A percentile compares a stretch with the other conserved stretches of the same genome.
phyloP scores from a whole-genome alignment of 2,113 vertebrate genomes.

The Forbesichthys papilliferus region DNA sequence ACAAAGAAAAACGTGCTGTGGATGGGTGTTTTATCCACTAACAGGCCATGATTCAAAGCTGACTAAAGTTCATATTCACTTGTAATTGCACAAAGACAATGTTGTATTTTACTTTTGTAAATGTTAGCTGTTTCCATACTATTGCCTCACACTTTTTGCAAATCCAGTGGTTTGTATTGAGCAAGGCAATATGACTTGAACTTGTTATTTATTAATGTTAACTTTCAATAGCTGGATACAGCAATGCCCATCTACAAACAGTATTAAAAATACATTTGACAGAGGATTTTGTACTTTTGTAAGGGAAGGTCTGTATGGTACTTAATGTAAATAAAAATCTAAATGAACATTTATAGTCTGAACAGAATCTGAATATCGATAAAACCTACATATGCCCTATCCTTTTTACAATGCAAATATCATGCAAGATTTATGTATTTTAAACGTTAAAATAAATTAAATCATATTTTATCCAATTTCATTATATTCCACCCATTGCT shows the following conservation, averaged over 20 bases:
- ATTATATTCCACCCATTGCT: no score
- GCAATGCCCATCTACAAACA: not conserved
- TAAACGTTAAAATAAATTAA: not conserved
- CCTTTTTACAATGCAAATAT: not conserved
- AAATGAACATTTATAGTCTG: not conserved
- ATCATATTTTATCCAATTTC: not conserved
- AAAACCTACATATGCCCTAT: not conserved
- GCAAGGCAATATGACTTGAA: constrained; percentile 50
- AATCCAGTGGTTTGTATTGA: constrained; percentile 30
- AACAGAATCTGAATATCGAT: constrained; percentile 31
- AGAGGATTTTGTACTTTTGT: not conserved
- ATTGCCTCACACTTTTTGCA: constrained; percentile 31
- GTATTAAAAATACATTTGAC: not conserved
- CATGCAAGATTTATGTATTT: not conserved
- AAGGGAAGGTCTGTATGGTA: not conserved
- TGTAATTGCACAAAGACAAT: constrained; percentile 18
- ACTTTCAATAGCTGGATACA: constrained; percentile 28
- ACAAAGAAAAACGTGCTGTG: not conserved
- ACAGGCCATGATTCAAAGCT: constrained; percentile 9
- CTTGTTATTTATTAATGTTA: constrained; percentile 62
- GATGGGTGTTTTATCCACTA: constrained; percentile 4
- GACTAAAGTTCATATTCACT: constrained; percentile 23
- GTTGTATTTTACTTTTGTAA: constrained; percentile 7
- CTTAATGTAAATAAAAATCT: constrained; percentile 7
- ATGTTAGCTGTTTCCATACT: constrained; percentile 31